Evolutionary conservation across 1,140 invertebrate genomes (phyloP).

Genomic region (Heliconius eleuchia): DNA sequence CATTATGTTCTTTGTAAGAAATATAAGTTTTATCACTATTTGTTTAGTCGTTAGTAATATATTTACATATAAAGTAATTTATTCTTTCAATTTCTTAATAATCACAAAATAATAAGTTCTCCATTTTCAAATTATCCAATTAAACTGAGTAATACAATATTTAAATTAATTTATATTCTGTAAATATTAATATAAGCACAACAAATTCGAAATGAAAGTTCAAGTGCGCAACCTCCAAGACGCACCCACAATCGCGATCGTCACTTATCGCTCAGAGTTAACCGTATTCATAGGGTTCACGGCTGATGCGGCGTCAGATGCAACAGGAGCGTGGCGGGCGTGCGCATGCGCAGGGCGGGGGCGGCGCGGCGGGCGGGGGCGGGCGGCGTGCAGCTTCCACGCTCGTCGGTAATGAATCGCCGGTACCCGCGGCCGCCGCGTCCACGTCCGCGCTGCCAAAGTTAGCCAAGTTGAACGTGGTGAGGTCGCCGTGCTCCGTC

Average conservation of each 20-base stretch:
- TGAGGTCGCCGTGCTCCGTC: constrained; percentile 53
- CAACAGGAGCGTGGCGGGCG: constrained; percentile 72
- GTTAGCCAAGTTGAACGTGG: constrained; percentile 50
- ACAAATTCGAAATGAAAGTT: not conserved
- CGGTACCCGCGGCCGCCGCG: constrained; percentile 73
- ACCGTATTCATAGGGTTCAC: constrained; percentile 76
- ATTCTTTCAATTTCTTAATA: too few species aligned
- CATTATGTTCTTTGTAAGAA: too few species aligned
- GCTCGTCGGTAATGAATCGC: constrained; percentile 75
- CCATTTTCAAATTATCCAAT: too few species aligned
- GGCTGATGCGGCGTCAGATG: constrained; percentile 72
- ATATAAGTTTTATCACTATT: too few species aligned
- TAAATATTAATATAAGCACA: too few species aligned
- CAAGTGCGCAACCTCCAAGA: not conserved
- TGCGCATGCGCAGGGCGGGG: constrained; percentile 57
- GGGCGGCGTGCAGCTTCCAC: constrained; percentile 67
- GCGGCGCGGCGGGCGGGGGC: constrained; percentile 44
- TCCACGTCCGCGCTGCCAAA: constrained; percentile 62
- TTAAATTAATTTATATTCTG: too few species aligned
- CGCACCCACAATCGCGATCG: constrained; percentile 51
- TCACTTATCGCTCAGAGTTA: constrained; percentile 68
- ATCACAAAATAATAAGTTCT: too few species aligned
- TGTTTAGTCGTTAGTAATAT: too few species aligned
- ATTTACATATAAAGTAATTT: too few species aligned
- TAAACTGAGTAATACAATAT: too few species aligned